A percentile compares a stretch with the other conserved stretches of the same genome.
Evolutionary conservation across 1,140 invertebrate species (phyloP).

Genomic region (Drosophila auraria): DNA sequence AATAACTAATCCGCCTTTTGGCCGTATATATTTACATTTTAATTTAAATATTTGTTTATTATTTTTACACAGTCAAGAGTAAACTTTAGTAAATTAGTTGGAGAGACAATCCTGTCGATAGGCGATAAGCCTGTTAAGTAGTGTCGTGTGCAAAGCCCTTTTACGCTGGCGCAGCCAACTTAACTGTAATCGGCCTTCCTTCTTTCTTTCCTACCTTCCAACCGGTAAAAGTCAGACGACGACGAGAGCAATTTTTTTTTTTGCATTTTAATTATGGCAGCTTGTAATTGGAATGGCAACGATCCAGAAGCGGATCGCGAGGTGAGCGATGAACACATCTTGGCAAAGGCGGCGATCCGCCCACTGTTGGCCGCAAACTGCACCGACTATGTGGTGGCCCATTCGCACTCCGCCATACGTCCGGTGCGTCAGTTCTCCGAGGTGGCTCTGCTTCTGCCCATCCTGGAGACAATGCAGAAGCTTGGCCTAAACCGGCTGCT

Average conservation of each 20-base stretch:
- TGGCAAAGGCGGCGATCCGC: neutral
- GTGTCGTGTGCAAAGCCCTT: too few species aligned
- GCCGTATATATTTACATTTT: too few species aligned
- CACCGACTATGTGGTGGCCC: slow-evolving; percentile 49
- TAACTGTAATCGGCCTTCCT: neutral
- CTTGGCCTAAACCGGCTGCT: slow-evolving; percentile 33
- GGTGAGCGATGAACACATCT: neutral
- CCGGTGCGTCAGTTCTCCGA: slow-evolving; percentile 41
- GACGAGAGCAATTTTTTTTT: neutral
- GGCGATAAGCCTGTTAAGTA: too few species aligned
- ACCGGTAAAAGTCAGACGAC: neutral
- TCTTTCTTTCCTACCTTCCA: neutral
- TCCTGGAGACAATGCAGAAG: slow-evolving; percentile 35
- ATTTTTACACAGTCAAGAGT: too few species aligned
- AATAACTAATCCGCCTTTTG: too few species aligned
- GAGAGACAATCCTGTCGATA: too few species aligned
- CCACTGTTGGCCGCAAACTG: slow-evolving; percentile 44
- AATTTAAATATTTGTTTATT: too few species aligned
- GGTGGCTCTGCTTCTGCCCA: slow-evolving; percentile 35
- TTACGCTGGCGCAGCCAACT: too few species aligned
- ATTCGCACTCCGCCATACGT: slow-evolving; percentile 5
- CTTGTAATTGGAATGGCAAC: too few species aligned
- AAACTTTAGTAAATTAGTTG: too few species aligned
- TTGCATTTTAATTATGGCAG: neutral
- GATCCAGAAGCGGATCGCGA: too few species aligned